phyloP scores from a whole-genome alignment of 2,113 vertebrate genomes.

The Lepisosteus oculatus region DNA sequence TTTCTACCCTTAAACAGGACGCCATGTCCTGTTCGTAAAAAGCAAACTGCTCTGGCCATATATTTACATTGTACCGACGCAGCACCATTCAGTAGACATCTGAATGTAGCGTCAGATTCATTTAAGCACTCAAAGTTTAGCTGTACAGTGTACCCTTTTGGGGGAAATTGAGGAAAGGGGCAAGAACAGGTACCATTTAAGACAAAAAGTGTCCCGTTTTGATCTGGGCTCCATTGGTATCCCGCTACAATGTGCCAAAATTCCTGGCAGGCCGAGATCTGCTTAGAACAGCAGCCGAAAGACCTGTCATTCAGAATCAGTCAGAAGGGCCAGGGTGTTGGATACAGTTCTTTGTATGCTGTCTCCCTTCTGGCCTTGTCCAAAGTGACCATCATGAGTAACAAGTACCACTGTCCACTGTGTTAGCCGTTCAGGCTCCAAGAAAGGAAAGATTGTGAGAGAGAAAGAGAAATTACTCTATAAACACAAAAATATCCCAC shows the following conservation, averaged over 20 bases:
- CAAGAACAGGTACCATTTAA: slow-evolving; percentile 69
- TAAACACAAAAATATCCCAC: not conserved
- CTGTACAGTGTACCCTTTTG: slow-evolving; percentile 34
- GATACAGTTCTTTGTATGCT: too few relatives aligned
- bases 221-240: slow-evolving; percentile 45
- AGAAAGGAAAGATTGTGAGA: not conserved
- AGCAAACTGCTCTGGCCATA: not conserved
- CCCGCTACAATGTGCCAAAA: slow-evolving; percentile 28
- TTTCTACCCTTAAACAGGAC: too few relatives aligned
- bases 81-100: not conserved
- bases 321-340: too few relatives aligned
- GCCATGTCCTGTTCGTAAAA: too few relatives aligned
- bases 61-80: not conserved
- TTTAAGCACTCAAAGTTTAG: not conserved
- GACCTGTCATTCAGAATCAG: too few relatives aligned
- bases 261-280: slow-evolving; percentile 12
- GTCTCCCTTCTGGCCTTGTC: not conserved
- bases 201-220: slow-evolving; percentile 42
- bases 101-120: not conserved
- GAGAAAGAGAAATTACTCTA: not conserved
- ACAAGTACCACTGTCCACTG: slow-evolving; percentile 14
- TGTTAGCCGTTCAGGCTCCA: not conserved
- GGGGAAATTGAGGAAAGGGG: slow-evolving; percentile 37
- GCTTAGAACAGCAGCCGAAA: slow-evolving; percentile 27
- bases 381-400: slow-evolving; percentile 21